phyloP scores from a whole-genome alignment of 2,113 vertebrate genomes.

The Thryonomys swinderianus region DNA sequence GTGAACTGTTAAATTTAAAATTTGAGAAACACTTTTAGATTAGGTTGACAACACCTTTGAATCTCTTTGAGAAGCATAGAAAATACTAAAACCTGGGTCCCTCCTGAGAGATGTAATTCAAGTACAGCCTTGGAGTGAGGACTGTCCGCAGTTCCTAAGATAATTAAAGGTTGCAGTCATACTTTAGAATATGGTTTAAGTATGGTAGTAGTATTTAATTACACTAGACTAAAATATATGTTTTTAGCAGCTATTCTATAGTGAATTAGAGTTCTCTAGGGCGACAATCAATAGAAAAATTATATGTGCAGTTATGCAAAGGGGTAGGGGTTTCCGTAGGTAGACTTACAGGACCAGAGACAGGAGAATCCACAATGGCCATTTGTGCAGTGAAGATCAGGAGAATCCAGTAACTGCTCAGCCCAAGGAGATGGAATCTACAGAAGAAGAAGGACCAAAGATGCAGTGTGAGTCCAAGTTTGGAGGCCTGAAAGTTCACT shows the following conservation, averaged over 20 bases:
- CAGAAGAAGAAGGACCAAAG: neutral
- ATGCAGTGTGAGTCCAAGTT: neutral
- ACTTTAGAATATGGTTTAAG: neutral
- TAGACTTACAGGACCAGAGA: neutral
- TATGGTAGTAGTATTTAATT: neutral
- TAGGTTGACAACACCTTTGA: neutral
- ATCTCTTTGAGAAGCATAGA: neutral
- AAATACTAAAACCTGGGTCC: neutral
- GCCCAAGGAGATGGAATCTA: neutral
- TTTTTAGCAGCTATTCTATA: neutral
- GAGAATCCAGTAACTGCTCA: neutral
- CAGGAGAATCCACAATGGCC: neutral
- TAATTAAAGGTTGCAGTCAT: neutral
- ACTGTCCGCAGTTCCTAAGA: neutral
- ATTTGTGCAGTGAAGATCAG: neutral
- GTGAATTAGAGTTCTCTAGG: neutral
- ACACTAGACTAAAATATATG: neutral
- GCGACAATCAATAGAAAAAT: neutral
- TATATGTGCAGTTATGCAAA: neutral
- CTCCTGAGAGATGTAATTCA: neutral
- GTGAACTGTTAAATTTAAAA: slow-evolving; percentile 15
- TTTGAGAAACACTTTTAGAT: slow-evolving; percentile 15
- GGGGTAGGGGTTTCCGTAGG: neutral
- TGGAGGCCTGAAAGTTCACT: neutral
- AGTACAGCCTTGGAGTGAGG: too few species aligned